phyloP scores from a whole-genome alignment of 2,113 vertebrate genomes.

The Lophura nycthemera region DNA sequence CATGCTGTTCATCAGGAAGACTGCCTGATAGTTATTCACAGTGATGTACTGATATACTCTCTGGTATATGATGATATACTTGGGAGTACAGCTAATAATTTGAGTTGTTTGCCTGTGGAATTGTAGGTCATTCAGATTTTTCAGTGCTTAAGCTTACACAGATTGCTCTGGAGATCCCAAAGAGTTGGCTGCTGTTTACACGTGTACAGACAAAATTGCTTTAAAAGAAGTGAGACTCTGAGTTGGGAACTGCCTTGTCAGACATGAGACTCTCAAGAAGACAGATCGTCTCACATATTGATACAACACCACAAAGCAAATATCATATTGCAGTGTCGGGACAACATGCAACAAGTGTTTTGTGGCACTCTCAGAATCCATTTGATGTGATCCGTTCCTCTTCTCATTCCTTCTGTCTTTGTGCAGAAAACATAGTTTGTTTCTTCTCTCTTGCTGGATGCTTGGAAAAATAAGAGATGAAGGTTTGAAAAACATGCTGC shows the following conservation, averaged over 20 bases:
- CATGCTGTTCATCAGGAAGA: background rate
- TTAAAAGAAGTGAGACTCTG: slow-evolving; percentile 48
- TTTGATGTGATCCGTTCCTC: slow-evolving; percentile 25
- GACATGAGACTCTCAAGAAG: background rate
- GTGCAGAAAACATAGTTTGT: background rate
- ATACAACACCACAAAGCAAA: slow-evolving; percentile 49
- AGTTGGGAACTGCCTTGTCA: slow-evolving; percentile 20
- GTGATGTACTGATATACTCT: background rate
- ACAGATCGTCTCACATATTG: slow-evolving; percentile 44
- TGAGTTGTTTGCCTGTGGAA: slow-evolving; percentile 18
- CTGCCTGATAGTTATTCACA: background rate
- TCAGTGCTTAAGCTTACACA: slow-evolving; percentile 55
- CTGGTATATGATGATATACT: background rate
- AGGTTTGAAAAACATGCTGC: slow-evolving; percentile 1
- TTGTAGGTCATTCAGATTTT: slow-evolving; percentile 54
- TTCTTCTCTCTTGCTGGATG: background rate
- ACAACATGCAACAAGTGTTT: slow-evolving; percentile 47
- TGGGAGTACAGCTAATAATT: background rate
- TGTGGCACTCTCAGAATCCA: slow-evolving; percentile 23
- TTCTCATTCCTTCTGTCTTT: slow-evolving; percentile 36
- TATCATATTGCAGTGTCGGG: slow-evolving; percentile 55
- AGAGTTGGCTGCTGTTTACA: slow-evolving; percentile 65
- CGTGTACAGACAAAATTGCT: slow-evolving; percentile 39
- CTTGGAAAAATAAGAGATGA: slow-evolving; percentile 19
- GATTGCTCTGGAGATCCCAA: slow-evolving; percentile 54